phyloP scores from a whole-genome alignment of 2,888 invertebrate species.

The Cantharis rustica region DNA sequence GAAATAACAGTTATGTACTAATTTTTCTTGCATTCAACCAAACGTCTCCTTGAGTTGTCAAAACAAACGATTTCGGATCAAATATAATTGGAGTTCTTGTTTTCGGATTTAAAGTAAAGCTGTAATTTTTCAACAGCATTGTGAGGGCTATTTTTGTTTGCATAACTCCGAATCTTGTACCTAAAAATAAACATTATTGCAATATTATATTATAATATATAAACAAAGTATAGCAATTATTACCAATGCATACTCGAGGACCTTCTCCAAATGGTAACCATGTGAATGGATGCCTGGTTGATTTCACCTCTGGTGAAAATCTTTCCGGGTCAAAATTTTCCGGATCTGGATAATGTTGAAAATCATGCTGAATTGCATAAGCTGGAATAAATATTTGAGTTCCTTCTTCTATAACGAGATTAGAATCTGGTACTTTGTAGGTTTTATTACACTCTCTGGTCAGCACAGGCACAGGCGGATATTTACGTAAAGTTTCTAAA shows the following conservation, averaged over 20 bases:
- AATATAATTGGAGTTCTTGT: not conserved
- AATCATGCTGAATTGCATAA: not conserved
- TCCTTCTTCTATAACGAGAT: constrained; percentile 1
- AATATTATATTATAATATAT: not conserved
- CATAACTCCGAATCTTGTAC: not conserved
- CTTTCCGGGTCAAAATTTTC: constrained; percentile 11
- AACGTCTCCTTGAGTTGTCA: not conserved
- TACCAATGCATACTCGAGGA: constrained; percentile 6
- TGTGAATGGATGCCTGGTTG: not conserved
- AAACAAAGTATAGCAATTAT: not conserved
- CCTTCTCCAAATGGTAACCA: constrained; percentile 6
- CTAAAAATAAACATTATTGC: not conserved
- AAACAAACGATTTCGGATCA: not conserved
- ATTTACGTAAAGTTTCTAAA: constrained; percentile 10
- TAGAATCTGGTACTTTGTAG: not conserved
- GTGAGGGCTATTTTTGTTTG: not conserved
- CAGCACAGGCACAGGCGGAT: constrained; percentile 4
- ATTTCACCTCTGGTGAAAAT: constrained; percentile 6
- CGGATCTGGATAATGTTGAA: constrained; percentile 4
- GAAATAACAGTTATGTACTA: not conserved
- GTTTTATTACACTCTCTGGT: constrained; percentile 6
- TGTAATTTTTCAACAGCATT: not conserved
- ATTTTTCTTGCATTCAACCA: not conserved
- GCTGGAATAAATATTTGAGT: constrained; percentile 5
- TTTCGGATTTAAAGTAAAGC: not conserved